Base-by-base conservation (phyloP, 1,140 invertebrate species). In the Drosophila albomicans region DNA sequence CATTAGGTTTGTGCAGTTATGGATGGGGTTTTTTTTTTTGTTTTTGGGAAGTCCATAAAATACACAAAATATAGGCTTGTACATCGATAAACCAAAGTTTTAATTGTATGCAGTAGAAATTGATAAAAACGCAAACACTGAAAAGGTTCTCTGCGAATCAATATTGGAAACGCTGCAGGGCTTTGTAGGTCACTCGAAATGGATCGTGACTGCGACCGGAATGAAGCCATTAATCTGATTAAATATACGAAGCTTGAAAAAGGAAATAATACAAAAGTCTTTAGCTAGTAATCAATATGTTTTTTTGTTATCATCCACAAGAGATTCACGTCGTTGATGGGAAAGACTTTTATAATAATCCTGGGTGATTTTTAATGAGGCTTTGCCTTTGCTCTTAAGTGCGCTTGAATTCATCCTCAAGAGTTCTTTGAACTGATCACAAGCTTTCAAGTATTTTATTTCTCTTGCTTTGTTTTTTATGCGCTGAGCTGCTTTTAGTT, bases 361-460 rank as follows among this genome's bases (percentile, higher is more conserved):
- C 15, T 30, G 20, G 35, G 7, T 66, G 10, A 51, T 51, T 59
- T 59, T 67, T 25, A 67, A 73, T 54, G 65, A 59, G 64, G 64
- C 57, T 74, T 63, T 70, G 35, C 49, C 66, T 69, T 13, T 2
- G 61, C 51, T 59, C 62, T 72, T 66, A 49, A 30, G 62, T 65
- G 45, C 71, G 65, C 20, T 74, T 57, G 20, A 74, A 32, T 62
- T 62, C 41, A 56, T 69, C 62, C n/a, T 32, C n/a, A 13, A 45
- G 59, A 43, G 68, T 70, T 63, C 56, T 51, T 62, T 57, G 43
- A 43, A 32, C 58, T 28, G 66, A 75, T 75, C 72, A 51, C 51
- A 49, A 75, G 72, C 72, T 75, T 58, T 75, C 62, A 20, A 49
- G 38, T 48, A 57, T 49, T 57, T 20, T 46, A 6, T 54, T 3